A percentile compares a stretch with the other conserved stretches of the same genome.
Conservation (phyloP, 2,888 invertebrate species). For the Luperina testacea region DNA sequence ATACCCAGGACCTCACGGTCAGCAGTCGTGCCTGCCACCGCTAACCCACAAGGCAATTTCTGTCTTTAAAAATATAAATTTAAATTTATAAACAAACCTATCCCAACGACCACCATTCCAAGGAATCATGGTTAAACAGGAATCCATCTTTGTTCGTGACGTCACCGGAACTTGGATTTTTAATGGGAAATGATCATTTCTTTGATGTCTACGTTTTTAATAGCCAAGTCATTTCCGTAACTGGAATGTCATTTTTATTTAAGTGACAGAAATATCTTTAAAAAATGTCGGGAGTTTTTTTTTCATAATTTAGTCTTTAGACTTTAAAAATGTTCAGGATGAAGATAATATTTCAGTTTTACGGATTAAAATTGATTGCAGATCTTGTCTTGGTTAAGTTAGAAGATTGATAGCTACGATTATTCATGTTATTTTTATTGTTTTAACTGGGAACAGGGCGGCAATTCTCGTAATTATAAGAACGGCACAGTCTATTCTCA, state of each 20-base stretch:
- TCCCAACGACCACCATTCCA: constrained; percentile 31
- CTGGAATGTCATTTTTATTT: constrained; percentile 17
- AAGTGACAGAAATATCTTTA: constrained; percentile 19
- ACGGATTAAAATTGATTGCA: neutral
- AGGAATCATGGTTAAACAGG: constrained; percentile 7
- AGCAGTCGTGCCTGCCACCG: neutral
- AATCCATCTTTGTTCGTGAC: constrained; percentile 19
- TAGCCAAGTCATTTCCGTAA: constrained; percentile 47
- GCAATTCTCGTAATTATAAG: too few species aligned
- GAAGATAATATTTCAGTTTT: neutral
- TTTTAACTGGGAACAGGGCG: neutral
- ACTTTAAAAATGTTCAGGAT: neutral
- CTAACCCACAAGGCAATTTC: neutral
- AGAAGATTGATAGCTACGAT: neutral
- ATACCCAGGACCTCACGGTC: neutral
- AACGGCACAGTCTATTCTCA: too few species aligned
- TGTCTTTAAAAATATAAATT: too few species aligned
- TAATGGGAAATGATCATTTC: constrained; percentile 25
- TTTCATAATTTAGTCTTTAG: neutral
- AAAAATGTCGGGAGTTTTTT: neutral
- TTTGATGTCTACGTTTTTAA: constrained; percentile 57
- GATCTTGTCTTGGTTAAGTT: neutral
- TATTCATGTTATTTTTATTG: neutral
- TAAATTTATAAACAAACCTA: constrained; percentile 34
- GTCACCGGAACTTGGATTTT: constrained; percentile 36